Base-by-base conservation (phyloP, 1,140 invertebrate genomes). In the Hirudo medicinalis region DNA sequence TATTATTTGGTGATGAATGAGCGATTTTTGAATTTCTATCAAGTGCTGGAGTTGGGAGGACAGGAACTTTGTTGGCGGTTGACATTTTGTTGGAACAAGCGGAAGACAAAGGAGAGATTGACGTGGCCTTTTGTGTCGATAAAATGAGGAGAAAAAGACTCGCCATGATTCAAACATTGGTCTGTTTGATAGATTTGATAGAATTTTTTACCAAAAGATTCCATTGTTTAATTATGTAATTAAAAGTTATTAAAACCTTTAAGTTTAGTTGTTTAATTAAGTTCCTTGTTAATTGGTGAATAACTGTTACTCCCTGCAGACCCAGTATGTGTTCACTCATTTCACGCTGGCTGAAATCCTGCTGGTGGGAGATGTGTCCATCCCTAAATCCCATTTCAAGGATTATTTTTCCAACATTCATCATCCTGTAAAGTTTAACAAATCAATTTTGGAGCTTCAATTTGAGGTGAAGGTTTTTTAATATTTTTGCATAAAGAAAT, bases 11-110 rank as follows among this genome's bases (percentile, higher is more conserved):
- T 36, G 32, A 13, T 32, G 4, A 60, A 15, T 60, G 27, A 22
- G 4, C 43, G 72, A 57, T 67, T 49, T 15, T 15, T 15, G 11
- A 72, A 66, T 69, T 55, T 49, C 83, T 86, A 67, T 25, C 22
- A 79, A 92, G 91, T 82, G 93, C 93, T 79, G 93, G 93, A 69
- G 91, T 96, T 55, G 93, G 93, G 54, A 86, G 93, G 75, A 95
- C 93, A 20, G 93, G 93, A 68, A 94, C 91, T 6, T 94, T 93
- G 73, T 85, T 86, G 75, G 91, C 95, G 0, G 85, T 96, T 73
- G 93, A 96, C 82, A 90, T 91, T 29, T 92, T 95, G 89, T 82
- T 94, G 66, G 89, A 90, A 77, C 91, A 94, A 67, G 63, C 72
- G 4, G n/a, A 32, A 25, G 71, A 69, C n/a, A 70, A 72, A 20